Conservation (phyloP, 2,113 vertebrate genomes). For the Typhlomys cinereus region DNA sequence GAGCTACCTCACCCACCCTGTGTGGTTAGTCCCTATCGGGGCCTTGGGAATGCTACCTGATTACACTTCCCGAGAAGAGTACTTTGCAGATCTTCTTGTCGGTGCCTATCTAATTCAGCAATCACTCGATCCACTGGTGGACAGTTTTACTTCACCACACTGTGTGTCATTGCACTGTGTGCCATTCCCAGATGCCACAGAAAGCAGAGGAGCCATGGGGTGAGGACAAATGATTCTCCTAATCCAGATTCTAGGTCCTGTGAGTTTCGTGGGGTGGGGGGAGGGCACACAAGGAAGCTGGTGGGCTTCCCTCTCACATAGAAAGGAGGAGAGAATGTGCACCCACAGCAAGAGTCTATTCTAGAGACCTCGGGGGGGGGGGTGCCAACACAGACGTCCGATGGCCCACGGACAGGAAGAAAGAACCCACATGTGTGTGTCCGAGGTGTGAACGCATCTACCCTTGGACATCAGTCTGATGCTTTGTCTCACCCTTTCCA, state of each 20-base stretch:
- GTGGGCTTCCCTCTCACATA: background rate
- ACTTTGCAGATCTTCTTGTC: conserved; percentile 1
- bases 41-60: background rate
- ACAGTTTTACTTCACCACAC: background rate
- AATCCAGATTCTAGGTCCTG: background rate
- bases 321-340: background rate
- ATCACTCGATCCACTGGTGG: background rate
- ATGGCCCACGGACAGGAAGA: background rate
- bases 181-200: too few relatives aligned
- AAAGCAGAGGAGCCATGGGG: background rate
- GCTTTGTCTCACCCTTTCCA: background rate
- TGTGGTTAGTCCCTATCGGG: background rate
- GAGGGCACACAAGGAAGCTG: background rate
- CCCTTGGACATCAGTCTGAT: background rate
- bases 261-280: background rate
- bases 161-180: too few relatives aligned
- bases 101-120: background rate
- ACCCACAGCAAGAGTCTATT: background rate
- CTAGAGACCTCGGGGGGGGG: background rate
- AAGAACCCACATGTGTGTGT: background rate
- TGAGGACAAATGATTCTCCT: background rate
- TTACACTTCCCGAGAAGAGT: background rate
- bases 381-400: background rate
- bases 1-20: background rate
- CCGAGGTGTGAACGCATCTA: background rate